Conservation (phyloP, 2,113 vertebrate genomes). For the Trinectes maculatus region DNA sequence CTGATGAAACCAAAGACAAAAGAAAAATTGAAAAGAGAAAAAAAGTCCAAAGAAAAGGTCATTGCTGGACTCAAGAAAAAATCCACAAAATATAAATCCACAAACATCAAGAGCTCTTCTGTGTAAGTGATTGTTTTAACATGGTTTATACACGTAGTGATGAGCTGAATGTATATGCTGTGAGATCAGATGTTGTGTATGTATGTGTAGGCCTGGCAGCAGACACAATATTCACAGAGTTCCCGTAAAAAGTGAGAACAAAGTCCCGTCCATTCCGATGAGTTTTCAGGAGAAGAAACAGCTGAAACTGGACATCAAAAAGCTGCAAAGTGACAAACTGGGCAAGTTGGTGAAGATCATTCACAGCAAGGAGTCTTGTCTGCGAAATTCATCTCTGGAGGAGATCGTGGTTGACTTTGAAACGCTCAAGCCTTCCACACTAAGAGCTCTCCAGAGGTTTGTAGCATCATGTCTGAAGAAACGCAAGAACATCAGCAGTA, state of each 20-base stretch:
- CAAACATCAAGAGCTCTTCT: slow-evolving; percentile 71
- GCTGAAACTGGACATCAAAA: slow-evolving; percentile 88
- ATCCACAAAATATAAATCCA: slow-evolving; percentile 54
- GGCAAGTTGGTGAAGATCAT: slow-evolving; percentile 87
- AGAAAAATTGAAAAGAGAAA: slow-evolving; percentile 79
- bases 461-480: slow-evolving; percentile 85
- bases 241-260: slow-evolving; percentile 76
- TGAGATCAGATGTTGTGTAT: background rate
- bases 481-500: slow-evolving; percentile 78
- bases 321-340: slow-evolving; percentile 89
- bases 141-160: background rate
- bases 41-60: slow-evolving; percentile 65
- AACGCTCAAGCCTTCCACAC: slow-evolving; percentile 87
- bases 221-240: slow-evolving; percentile 46
- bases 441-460: slow-evolving; percentile 87
- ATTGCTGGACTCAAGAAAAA: slow-evolving; percentile 64
- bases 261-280: slow-evolving; percentile 80
- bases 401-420: slow-evolving; percentile 93
- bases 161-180: background rate
- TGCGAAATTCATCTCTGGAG: slow-evolving; percentile 79
- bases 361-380: slow-evolving; percentile 83
- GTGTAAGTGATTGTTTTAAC: slow-evolving; percentile 75
- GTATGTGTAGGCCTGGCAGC: slow-evolving; percentile 76
- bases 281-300: slow-evolving; percentile 89
- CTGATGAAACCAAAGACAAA: slow-evolving; percentile 83